A percentile compares a stretch with the other conserved stretches of the same genome.
Evolutionary conservation across 2,888 invertebrate genomes (phyloP).

Genomic region (Aphidoletes aphidimyza): DNA sequence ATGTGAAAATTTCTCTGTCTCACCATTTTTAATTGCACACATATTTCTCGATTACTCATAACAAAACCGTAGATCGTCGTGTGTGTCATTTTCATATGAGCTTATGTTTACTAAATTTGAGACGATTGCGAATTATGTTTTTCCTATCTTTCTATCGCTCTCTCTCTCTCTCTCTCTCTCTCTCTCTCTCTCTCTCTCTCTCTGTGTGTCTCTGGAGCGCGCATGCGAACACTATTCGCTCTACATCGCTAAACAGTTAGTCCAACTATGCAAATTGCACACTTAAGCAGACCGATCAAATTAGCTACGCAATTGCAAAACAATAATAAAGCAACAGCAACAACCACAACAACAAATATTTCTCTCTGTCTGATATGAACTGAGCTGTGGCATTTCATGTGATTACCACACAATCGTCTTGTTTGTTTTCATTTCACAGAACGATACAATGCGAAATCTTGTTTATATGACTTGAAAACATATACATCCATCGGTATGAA

Average conservation of each 20-base stretch:
- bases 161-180: too few species aligned
- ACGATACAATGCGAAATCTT: constrained; percentile 1
- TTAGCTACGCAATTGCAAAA: background rate
- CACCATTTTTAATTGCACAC: background rate
- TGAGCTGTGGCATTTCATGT: background rate
- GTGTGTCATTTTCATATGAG: constrained; percentile 9
- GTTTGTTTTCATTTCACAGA: background rate
- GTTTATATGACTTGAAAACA: background rate
- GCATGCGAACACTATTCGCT: too few species aligned
- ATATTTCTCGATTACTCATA: background rate
- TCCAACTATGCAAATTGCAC: background rate
- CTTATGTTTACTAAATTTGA: constrained; percentile 14
- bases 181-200: too few species aligned
- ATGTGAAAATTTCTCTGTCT: background rate
- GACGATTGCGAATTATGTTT: background rate
- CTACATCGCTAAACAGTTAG: background rate
- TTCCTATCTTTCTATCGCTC: too few species aligned
- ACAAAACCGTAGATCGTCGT: background rate
- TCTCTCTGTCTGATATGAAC: background rate
- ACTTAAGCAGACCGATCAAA: constrained; percentile 2
- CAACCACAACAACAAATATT: too few species aligned
- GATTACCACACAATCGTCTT: background rate
- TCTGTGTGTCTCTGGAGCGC: too few species aligned
- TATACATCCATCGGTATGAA: too few species aligned
- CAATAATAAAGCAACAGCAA: background rate